phyloP scores from a whole-genome alignment of 1,140 invertebrate genomes.

The Harlomillsia oculata region DNA sequence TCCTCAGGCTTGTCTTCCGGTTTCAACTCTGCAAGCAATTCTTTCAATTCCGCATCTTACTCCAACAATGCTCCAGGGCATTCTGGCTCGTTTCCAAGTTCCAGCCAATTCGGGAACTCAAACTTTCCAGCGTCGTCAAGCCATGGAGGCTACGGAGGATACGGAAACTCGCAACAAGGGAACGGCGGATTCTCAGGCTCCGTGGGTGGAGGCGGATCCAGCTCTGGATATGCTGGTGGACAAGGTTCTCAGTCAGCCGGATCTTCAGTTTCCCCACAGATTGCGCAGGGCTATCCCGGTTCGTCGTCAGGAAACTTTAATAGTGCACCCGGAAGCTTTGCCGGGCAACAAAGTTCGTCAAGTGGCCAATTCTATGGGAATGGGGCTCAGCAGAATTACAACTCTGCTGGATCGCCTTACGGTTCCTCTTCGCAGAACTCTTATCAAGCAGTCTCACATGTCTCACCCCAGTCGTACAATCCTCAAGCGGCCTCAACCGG shows the following conservation, averaged over 20 bases:
- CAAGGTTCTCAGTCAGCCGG: constrained; percentile 21
- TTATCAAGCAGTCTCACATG: no score
- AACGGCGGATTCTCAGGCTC: background rate
- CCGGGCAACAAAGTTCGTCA: constrained; percentile 6
- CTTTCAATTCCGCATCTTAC: constrained; percentile 24
- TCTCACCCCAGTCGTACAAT: constrained; percentile 6
- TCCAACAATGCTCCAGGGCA: constrained; percentile 14
- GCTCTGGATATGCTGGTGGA: constrained; percentile 23
- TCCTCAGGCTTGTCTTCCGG: constrained; percentile 26
- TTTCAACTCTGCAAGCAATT: constrained; percentile 30
- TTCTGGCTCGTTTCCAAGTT: constrained; percentile 22
- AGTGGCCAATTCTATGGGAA: background rate
- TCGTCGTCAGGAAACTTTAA: constrained; percentile 30
- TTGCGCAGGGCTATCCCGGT: constrained; percentile 17
- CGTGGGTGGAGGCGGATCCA: constrained; percentile 11
- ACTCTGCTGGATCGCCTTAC: constrained; percentile 12
- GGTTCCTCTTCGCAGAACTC: constrained; percentile 9
- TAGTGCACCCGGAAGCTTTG: constrained; percentile 20
- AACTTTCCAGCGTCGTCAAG: constrained; percentile 3
- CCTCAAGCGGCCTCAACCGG: background rate
- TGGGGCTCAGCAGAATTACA: constrained; percentile 5
- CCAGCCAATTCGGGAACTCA: constrained; percentile 15
- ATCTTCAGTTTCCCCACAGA: constrained; percentile 7
- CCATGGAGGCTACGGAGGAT: constrained; percentile 5
- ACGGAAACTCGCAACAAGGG: background rate